These are phyloP conservation scores for Drosophila cardini DNA, from an alignment of 1,140 invertebrate species.

Conservation along the genomic window DNA sequence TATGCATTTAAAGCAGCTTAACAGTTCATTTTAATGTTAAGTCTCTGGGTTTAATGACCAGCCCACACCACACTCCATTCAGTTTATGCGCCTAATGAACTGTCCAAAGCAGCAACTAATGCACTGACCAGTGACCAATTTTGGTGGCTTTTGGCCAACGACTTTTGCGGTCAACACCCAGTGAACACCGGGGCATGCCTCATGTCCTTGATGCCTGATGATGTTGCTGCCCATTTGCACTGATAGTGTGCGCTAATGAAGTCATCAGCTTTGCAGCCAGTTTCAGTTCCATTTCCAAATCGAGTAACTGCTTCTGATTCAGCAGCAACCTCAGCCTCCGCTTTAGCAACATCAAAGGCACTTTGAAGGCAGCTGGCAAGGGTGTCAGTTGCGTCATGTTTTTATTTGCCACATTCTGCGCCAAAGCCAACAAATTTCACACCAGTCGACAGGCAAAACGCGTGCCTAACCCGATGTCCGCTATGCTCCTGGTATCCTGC, in stretches of 20 bases:
- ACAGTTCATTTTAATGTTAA: slow-evolving; percentile 64
- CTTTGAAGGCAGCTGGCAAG: slow-evolving; percentile 14
- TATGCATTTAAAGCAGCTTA: slow-evolving; percentile 43
- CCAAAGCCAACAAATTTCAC: slow-evolving; percentile 20
- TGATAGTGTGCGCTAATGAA: slow-evolving; percentile 81
- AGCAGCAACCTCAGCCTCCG: slow-evolving; percentile 63
- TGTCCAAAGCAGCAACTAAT: slow-evolving; percentile 58
- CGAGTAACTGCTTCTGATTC: slow-evolving; percentile 11
- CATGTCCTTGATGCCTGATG: slow-evolving; percentile 53
- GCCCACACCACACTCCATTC: too few species aligned
- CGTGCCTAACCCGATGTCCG: slow-evolving; percentile 11
- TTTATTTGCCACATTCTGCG: slow-evolving; percentile 73
- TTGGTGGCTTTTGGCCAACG: slow-evolving; percentile 57
- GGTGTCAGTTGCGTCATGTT: slow-evolving; percentile 44
- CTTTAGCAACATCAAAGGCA: slow-evolving; percentile 14
- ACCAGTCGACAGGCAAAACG: slow-evolving; percentile 21
- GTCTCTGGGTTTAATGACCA: slow-evolving; percentile 56
- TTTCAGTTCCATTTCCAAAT: neutral
- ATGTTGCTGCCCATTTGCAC: slow-evolving; percentile 70
- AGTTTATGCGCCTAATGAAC: slow-evolving; percentile 63
- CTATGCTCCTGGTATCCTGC: slow-evolving; percentile 6
- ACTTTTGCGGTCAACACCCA: slow-evolving; percentile 63
- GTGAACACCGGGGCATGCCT: slow-evolving; percentile 31
- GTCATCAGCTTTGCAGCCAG: slow-evolving; percentile 55
- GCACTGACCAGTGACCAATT: slow-evolving; percentile 41